Evolutionary conservation across 1,140 invertebrate genomes (phyloP).

Genomic region (Mizuhopecten yessoensis): DNA sequence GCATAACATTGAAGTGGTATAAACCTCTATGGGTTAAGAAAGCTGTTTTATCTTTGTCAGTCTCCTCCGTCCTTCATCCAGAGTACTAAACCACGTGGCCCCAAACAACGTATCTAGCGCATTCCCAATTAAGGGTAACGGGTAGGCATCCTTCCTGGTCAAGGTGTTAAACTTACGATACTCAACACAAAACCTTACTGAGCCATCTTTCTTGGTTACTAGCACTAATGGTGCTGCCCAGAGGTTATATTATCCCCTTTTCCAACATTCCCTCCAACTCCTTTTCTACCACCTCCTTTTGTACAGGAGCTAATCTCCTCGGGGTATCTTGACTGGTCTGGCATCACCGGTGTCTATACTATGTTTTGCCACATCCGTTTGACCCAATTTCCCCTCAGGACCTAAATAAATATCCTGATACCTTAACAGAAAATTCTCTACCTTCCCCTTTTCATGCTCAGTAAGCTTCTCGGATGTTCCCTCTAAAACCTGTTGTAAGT

Average conservation of each 20-base stretch:
- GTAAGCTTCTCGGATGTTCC: constrained; percentile 48
- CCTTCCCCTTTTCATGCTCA: constrained; percentile 18
- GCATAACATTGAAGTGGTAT: no score
- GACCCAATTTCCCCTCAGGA: constrained; percentile 53
- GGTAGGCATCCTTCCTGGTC: no score
- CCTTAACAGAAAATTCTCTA: constrained; percentile 41
- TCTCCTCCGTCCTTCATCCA: no score
- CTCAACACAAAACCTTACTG: no score
- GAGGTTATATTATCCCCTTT: constrained; percentile 45
- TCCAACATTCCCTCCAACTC: constrained; percentile 55
- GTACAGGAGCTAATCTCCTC: constrained; percentile 27
- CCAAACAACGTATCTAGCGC: no score
- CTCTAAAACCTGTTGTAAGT: constrained; percentile 48
- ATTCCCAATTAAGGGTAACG: no score
- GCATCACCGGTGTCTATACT: constrained; percentile 50
- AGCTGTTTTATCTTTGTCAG: no score
- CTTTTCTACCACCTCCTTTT: constrained; percentile 49
- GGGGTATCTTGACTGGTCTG: constrained; percentile 50
- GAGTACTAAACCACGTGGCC: no score
- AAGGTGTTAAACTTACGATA: no score
- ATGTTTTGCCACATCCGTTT: constrained; percentile 46
- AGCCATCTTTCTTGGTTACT: constrained; percentile 54
- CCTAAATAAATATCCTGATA: constrained; percentile 65
- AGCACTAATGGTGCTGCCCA: constrained; percentile 47
- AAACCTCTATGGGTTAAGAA: no score